Base-by-base conservation (phyloP, 2,888 invertebrate species). In the Ptilodon capucinus region DNA sequence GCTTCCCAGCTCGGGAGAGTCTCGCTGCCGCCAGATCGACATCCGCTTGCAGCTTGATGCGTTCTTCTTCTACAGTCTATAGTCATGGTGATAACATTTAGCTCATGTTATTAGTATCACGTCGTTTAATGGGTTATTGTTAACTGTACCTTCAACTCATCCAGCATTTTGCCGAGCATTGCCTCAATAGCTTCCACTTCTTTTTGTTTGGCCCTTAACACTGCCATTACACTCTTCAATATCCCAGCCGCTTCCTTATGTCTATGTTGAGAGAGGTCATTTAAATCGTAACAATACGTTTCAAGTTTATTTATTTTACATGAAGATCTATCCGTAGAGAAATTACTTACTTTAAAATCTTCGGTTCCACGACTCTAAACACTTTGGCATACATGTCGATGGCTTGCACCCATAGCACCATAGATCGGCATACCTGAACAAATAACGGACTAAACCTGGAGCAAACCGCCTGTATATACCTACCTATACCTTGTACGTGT, bases 361-460 rank as follows among this genome's bases (percentile, higher is more conserved):
- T 98, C 0, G 98, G 98, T 73, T 97, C 97, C 1, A 98, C 97
- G 6, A 97, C 93, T 76, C 94, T 93, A 81, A 94, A 97, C 0
- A 97, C 95, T 84, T 95, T 96, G 0, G 97, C 95, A 75, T 98
- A 98, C 74, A 95, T 94, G 68, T 97, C 97, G 59, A 98, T 95
- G 0, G 98, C 98, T 73, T 95, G 93, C 6, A 98, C 97, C 98
- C 98, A 98, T 79, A 97, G 93, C 64, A 97, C 97, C 87, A 98
- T 94, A 7, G 97, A 97, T 63, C 95, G 95, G 72, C 97, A 97
- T 0, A 97, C 97, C 93, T 96, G 94, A 3, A 25, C 36, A 49
- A 17, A 44, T 14, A 35, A 18, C 11, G 11, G 18, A 36, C 18
- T 28, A 28, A 28, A 3, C 9, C 3, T 28, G 9, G 11, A 28